Evolutionary conservation across 2,888 invertebrate species (phyloP), one percentile per base, ranked within the genome.

Genomic region (Drosophila aldrichi): DNA sequence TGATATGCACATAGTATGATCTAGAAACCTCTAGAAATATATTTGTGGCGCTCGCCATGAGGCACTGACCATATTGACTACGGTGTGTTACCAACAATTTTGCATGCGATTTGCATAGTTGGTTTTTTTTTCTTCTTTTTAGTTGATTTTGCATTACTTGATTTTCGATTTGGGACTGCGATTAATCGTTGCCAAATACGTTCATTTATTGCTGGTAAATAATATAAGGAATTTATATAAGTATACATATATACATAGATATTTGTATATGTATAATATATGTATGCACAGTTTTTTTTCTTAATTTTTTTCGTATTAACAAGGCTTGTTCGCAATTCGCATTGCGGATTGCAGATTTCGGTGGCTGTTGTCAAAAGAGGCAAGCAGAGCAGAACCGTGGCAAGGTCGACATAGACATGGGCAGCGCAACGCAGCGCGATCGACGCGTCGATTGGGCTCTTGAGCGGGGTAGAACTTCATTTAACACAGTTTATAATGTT

Each of bases 331-430:
- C 65, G 65, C 66, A 64, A 46, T 63, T 59, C 32, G 40, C 43
- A 56, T 56, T 56, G 9, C 43, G 22, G 8, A 61, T 64, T 80
- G 67, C 57, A 54, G 62, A 56, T 64, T 70, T 51, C 60, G 79
- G 41, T n/a, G 56, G 32, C 56, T 38, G 59, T 79, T 68, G 76
- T 75, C 77, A 77, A 79, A 66, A 43, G 62, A 40, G 38, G 57
- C 48, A 85, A 85, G 88, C 84, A 86, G 89, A 86, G 86, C 86
- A 81, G 65, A 85, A 70, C 86, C 57, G 64, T 68, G 69, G 69
- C 88, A 89, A 86, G 86, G 86, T 79, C 79, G 77, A 16, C 49
- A 55, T 48, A 59, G 56, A 10, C 65, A 58, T 41, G 36, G 10
- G 48, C 54, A 49, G 34, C 12, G 18, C 52, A 49, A 20, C 10